Evolutionary conservation across 2,113 vertebrate species (phyloP).

Genomic region (Aegithalos caudatus): DNA sequence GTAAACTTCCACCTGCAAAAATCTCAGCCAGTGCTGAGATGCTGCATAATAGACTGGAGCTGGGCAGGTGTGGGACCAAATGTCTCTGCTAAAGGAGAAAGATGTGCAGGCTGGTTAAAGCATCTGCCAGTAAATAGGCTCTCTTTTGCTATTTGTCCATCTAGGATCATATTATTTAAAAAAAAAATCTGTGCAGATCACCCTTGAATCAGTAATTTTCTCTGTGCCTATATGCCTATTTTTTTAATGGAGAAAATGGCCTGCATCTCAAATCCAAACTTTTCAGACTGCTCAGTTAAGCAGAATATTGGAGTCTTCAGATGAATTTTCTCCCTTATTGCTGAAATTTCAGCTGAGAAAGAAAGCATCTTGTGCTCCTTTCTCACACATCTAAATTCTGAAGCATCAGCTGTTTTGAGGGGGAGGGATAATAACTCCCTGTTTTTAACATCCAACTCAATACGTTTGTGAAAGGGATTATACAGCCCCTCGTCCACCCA

Average conservation of each 20-base stretch:
- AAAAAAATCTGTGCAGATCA: background rate
- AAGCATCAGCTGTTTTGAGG: slow-evolving; percentile 23
- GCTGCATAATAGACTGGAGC: background rate
- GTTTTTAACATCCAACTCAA: slow-evolving; percentile 16
- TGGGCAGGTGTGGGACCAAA: background rate
- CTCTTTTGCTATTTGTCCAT: background rate
- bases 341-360: slow-evolving; percentile 11
- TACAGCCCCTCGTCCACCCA: background rate
- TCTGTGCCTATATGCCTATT: background rate
- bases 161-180: background rate
- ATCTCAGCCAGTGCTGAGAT: background rate
- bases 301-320: background rate
- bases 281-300: background rate
- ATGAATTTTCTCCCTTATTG: slow-evolving; percentile 2
- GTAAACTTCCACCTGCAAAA: background rate
- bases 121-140: background rate
- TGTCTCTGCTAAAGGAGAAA: background rate
- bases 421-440: slow-evolving; percentile 23
- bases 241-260: background rate
- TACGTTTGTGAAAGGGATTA: background rate
- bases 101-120: background rate
- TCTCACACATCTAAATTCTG: slow-evolving; percentile 15
- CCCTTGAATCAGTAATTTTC: background rate
- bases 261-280: background rate
- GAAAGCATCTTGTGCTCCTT: background rate